Base-by-base conservation (phyloP, 2,888 invertebrate genomes). In the Apotomis capreana region DNA sequence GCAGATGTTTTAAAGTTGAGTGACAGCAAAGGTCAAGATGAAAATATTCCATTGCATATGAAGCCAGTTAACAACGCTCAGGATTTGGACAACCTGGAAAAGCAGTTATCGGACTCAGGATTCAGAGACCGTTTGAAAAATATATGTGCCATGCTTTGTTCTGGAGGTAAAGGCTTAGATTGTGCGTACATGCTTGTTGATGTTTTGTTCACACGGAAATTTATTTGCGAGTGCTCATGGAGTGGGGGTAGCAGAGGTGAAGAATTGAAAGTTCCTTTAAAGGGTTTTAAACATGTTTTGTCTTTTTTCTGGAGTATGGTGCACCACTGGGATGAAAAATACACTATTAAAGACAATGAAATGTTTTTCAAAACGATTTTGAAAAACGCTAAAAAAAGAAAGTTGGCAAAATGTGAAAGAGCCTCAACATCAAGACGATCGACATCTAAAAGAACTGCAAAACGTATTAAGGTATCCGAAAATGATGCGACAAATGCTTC, bases 21-120 rank as follows among this genome's bases (percentile, higher is more conserved):
- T 51, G 67, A 65, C 73, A 73, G 57, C 67, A 69, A 67, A 65
- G 57, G 73, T n/a, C 61, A 60, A 51, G 13, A 64, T 67, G 49
- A 61, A 44, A 73, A 73, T 57, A 73, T 67, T 65, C 69, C 73
- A 69, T 64, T 73, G 54, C 5, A 65, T 64, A 9, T 58, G 36
- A 73, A 73, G 69, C 73, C 69, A 61, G 62, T 73, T 73, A 60
- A 73, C 69, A 69, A 51, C 64, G 67, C 61, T 73, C 62, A 69
- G 57, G 69, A 73, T 49, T 67, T 73, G 46, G 67, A 69, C 67
- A 57, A 69, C 13, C 69, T 73, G 4, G 73, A 73, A 73, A 65
- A 73, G 67, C 73, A 73, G 65, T 65, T 73, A 67, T 55, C 73
- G 46, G 65, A 67, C 51, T 46, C 63, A 68, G 54, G 46, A 46